A percentile compares a stretch with the other conserved stretches of the same genome.
These are phyloP conservation scores for Aphidius ervi DNA, from an alignment of 1,140 invertebrate species.

Conservation along the genomic window DNA sequence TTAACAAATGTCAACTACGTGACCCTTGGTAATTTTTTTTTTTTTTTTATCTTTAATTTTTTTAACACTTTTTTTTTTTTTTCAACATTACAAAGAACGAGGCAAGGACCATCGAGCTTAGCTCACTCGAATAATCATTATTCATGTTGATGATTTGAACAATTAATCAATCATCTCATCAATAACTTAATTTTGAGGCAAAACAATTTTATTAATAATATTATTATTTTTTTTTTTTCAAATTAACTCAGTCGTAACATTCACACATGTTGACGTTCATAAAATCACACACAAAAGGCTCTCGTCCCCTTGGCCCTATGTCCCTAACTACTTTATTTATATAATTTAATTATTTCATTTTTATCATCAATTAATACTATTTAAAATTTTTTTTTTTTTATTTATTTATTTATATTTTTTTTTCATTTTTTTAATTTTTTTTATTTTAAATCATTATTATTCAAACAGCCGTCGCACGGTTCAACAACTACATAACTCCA, in stretches of 20 bases:
- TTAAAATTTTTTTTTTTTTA: slow-evolving; percentile 11
- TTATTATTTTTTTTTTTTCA: slow-evolving; percentile 9
- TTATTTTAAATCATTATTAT: slow-evolving; percentile 38
- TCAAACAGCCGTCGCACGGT: slow-evolving; percentile 48
- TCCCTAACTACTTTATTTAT: slow-evolving; percentile 15
- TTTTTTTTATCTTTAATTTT: background rate
- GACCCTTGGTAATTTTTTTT: slow-evolving; percentile 2
- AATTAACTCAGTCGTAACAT: background rate
- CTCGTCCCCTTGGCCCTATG: slow-evolving; percentile 15
- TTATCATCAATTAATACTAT: background rate
- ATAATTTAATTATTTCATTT: no score
- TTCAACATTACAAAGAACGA: slow-evolving; percentile 1
- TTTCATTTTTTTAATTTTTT: slow-evolving; percentile 29
- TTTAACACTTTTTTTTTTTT: background rate
- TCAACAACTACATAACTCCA: slow-evolving; percentile 51
- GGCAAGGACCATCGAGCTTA: slow-evolving; percentile 12
- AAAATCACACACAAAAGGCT: slow-evolving; percentile 11
- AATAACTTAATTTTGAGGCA: slow-evolving; percentile 11
- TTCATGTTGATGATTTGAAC: background rate
- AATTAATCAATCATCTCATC: slow-evolving; percentile 12
- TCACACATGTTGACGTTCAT: background rate
- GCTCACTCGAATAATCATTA: slow-evolving; percentile 6
- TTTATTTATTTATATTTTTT: slow-evolving; percentile 20
- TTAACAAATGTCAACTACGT: slow-evolving; percentile 34
- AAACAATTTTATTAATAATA: slow-evolving; percentile 6